Base-by-base conservation (phyloP, 2,797 vertebrate species). In the Neopelma chrysocephalum region DNA sequence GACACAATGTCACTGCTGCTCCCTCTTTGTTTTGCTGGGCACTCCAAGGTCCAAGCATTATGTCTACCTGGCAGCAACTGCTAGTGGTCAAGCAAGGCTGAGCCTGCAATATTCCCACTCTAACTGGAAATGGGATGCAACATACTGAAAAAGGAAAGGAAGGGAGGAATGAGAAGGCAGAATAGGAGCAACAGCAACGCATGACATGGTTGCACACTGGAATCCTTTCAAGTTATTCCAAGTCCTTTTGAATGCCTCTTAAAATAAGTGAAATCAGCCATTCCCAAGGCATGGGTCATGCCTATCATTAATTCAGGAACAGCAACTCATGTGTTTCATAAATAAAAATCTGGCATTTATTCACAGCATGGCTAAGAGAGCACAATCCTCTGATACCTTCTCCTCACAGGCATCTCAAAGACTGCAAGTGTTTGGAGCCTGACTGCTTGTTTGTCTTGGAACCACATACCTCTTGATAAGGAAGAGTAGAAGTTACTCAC, bases 401-500 rank as follows among this genome's bases (percentile, higher is more conserved):
- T 69, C 50, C 47, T 42, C 48, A 56, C 0, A 60, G 56, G 51
- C 40, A 88, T 36, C 85, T 84, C 66, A 94, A 89, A 96, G 50
- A 32, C 70, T 94, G 54, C 65, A 88, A 81, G 47, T 34, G 16
- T 68, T 89, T 60, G 56, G 58, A 88, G 70, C 51, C 75, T 88
- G 87, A 40, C 68, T 62, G 68, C 60, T 70, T 0, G 0, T 70
- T 93, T 93, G 94, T 89, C 93, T 94, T 84, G 71, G 43, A 90
- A 80, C 47, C 75, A 79, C 82, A 82, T 27, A 76, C 40, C 82
- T 90, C 73, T 85, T 60, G 91, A 91, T 89, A 93, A 93, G 77
- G 69, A 90, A 36, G 29, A 89, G 69, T 3, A 84, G 36, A 84
- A 92, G 60, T 82, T 82, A 56, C 60, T 85, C 64, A 38, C 16